Percentiles rank a stretch among this genome's conserved stretches.
phyloP scores from a whole-genome alignment of 2,113 vertebrate genomes.

The Hyaena hyaena region DNA sequence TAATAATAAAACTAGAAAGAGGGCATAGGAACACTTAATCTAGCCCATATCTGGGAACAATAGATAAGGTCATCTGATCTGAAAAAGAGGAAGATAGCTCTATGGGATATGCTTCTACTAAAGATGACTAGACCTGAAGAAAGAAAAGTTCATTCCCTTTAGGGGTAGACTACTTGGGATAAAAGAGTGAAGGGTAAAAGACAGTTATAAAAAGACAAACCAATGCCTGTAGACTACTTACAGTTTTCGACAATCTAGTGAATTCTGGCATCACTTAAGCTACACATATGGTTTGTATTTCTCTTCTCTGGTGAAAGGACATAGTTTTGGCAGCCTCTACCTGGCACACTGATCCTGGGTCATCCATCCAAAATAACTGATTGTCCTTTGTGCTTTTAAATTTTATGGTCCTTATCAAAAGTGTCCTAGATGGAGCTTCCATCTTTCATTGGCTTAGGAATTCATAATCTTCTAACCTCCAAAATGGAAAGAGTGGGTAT shows the following conservation, averaged over 20 bases:
- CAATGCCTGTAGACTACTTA: neutral
- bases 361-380: neutral
- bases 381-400: neutral
- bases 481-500: neutral
- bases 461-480: neutral
- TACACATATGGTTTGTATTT: neutral
- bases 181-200: neutral
- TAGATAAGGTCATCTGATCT: neutral
- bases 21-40: neutral
- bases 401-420: neutral
- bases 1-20: neutral
- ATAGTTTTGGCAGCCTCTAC: neutral
- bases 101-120: neutral
- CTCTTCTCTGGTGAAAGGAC: neutral
- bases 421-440: neutral
- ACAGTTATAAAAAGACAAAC: neutral
- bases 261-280: neutral
- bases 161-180: neutral
- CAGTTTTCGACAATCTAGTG: neutral
- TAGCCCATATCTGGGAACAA: neutral
- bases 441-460: neutral
- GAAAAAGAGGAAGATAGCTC: neutral
- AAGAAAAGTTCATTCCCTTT: neutral
- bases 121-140: neutral
- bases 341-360: neutral